Percentiles rank a stretch among this genome's conserved stretches.
phyloP scores from a whole-genome alignment of 2,113 vertebrate genomes.

The Gorsachius goisagi region DNA sequence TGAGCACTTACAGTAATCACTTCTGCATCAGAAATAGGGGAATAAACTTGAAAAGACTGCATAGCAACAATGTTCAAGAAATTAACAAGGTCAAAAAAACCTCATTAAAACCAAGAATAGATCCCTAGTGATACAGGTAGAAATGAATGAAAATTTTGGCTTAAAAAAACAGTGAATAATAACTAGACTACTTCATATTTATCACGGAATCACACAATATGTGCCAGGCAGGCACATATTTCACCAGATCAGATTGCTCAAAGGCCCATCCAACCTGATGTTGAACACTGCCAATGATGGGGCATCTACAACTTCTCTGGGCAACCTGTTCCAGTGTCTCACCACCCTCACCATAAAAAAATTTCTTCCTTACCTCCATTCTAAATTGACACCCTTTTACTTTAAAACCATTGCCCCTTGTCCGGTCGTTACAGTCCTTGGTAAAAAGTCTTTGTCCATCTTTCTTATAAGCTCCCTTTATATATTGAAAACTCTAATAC shows the following conservation, averaged over 20 bases:
- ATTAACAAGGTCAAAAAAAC: background rate
- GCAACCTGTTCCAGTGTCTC: background rate
- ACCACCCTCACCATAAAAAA: background rate
- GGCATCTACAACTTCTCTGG: background rate
- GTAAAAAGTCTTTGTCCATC: too few species aligned
- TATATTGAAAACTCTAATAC: too few species aligned
- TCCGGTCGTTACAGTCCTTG: background rate
- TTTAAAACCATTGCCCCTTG: background rate
- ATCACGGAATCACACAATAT: background rate
- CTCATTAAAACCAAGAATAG: background rate
- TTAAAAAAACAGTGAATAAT: background rate
- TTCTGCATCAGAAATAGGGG: background rate
- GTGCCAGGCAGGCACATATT: background rate
- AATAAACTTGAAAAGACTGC: background rate
- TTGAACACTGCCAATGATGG: background rate
- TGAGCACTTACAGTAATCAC: background rate
- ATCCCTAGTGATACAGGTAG: background rate
- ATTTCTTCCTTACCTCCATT: fast-evolving
- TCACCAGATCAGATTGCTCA: background rate
- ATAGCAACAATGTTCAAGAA: background rate
- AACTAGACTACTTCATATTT: background rate
- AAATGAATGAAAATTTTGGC: background rate
- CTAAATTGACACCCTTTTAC: fast-evolving
- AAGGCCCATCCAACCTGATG: background rate
- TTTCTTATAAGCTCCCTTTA: too few species aligned